Conservation (phyloP, 2,888 invertebrate species). For the Caenorhabditis macrosperma region DNA sequence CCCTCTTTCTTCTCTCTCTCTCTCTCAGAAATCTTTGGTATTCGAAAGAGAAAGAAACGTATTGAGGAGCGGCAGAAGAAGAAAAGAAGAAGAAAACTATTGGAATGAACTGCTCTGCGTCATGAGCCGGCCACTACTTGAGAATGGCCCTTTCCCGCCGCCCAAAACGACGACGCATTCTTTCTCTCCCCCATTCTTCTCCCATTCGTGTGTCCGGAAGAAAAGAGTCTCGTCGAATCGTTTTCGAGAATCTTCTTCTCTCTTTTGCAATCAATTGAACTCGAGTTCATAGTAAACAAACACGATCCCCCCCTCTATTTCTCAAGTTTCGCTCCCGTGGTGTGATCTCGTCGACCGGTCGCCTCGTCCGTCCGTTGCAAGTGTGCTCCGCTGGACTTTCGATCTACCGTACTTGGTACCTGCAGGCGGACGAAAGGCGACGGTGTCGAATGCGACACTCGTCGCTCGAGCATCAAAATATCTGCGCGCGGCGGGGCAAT, state of each 20-base stretch:
- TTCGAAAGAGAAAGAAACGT: constrained; percentile 16
- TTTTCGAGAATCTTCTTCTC: too few relatives aligned
- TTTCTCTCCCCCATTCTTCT: neutral
- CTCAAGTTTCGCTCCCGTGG: constrained; percentile 12
- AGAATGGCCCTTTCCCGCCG: neutral
- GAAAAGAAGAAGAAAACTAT: constrained; percentile 10
- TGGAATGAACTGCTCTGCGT: constrained; percentile 40
- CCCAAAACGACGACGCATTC: neutral
- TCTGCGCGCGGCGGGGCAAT: constrained; percentile 6
- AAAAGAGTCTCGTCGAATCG: neutral
- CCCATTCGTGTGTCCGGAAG: neutral
- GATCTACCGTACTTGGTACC: neutral
- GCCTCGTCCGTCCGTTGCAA: too few relatives aligned
- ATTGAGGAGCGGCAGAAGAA: neutral
- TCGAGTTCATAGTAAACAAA: constrained; percentile 17
- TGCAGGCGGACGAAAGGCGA: neutral
- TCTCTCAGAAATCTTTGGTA: constrained; percentile 17
- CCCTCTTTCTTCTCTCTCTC: too few relatives aligned
- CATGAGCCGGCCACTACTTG: constrained; percentile 39
- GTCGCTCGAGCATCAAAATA: constrained; percentile 27
- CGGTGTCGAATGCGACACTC: constrained; percentile 26
- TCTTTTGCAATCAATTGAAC: neutral
- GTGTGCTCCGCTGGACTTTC: neutral
- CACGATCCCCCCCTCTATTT: neutral
- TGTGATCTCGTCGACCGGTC: neutral